phyloP scores from a whole-genome alignment of 2,888 invertebrate genomes.

The Trachelus iudaicus region DNA sequence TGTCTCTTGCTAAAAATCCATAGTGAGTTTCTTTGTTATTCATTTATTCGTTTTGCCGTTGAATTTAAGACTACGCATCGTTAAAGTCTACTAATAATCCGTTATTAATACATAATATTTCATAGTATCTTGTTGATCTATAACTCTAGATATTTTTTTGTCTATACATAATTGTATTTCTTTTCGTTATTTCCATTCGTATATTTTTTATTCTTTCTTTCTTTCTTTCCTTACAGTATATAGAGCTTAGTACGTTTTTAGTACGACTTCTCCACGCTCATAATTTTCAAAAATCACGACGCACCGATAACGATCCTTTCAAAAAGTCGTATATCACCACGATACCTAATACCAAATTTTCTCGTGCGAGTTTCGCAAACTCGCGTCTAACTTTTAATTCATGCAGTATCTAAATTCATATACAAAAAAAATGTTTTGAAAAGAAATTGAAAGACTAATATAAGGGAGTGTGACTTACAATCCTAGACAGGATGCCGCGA shows the following conservation, averaged over 20 bases:
- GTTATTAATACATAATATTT: slow-evolving; percentile 7
- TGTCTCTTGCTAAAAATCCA: slow-evolving; percentile 30
- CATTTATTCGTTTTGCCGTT: background rate
- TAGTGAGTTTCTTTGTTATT: slow-evolving; percentile 4
- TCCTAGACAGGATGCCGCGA: background rate
- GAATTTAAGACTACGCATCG: slow-evolving; percentile 1
- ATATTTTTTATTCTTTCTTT: background rate
- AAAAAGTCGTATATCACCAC: background rate
- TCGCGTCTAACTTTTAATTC: background rate
- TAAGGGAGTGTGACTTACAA: background rate
- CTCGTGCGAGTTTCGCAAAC: background rate
- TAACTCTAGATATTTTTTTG: background rate
- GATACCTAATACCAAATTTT: background rate
- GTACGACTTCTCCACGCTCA: background rate
- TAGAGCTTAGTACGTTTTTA: background rate
- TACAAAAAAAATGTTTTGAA: background rate
- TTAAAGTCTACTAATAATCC: slow-evolving; percentile 6
- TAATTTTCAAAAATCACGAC: background rate
- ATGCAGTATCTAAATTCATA: background rate
- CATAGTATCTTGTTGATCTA: background rate
- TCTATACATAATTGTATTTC: slow-evolving; percentile 1
- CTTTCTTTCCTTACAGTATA: background rate
- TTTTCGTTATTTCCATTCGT: background rate
- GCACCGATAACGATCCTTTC: background rate
- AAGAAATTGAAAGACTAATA: background rate